These are phyloP conservation scores for Actinostola sp. DNA, from an alignment of 92 coral and sea anemone species.

Conservation along the genomic window DNA sequence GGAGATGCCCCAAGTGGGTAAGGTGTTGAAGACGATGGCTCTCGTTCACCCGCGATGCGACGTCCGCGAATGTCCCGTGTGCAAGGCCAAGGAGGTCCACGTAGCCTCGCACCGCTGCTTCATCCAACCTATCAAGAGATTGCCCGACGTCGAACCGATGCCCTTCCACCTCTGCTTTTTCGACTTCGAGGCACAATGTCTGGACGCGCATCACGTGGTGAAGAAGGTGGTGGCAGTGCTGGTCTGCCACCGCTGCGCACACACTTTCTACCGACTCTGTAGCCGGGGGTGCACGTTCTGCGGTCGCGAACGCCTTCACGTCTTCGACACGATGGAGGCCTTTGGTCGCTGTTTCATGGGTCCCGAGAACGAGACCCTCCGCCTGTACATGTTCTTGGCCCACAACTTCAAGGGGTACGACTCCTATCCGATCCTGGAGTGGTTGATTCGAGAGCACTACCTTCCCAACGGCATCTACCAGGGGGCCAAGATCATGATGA, in stretches of 20 bases:
- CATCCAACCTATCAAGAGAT: no score
- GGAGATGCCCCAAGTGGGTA: no score
- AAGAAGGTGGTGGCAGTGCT: slow-evolving; percentile 22
- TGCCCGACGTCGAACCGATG: no score
- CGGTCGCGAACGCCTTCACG: not conserved
- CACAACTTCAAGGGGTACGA: slow-evolving; percentile 7
- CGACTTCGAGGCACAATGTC: slow-evolving; percentile 7
- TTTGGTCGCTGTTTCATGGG: not conserved
- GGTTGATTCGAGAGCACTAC: not conserved
- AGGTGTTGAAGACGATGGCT: no score
- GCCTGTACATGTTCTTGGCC: not conserved
- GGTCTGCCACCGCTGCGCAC: slow-evolving; percentile 3
- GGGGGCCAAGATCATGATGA: no score
- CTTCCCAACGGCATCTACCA: slow-evolving; percentile 1
- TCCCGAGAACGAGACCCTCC: not conserved
- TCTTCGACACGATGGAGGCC: slow-evolving; percentile 5
- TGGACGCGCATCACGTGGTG: slow-evolving; percentile 3
- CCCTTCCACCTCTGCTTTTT: no score
- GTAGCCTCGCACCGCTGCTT: no score
- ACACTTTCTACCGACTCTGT: not conserved
- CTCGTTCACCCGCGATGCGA: no score
- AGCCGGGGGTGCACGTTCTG: not conserved
- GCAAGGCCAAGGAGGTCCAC: no score
- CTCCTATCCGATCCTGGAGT: no score
- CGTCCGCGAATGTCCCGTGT: no score